A percentile compares a stretch with the other conserved stretches of the same genome.
Evolutionary conservation across 2,888 invertebrate species (phyloP).

Genomic region (Lithophane ornitopus): DNA sequence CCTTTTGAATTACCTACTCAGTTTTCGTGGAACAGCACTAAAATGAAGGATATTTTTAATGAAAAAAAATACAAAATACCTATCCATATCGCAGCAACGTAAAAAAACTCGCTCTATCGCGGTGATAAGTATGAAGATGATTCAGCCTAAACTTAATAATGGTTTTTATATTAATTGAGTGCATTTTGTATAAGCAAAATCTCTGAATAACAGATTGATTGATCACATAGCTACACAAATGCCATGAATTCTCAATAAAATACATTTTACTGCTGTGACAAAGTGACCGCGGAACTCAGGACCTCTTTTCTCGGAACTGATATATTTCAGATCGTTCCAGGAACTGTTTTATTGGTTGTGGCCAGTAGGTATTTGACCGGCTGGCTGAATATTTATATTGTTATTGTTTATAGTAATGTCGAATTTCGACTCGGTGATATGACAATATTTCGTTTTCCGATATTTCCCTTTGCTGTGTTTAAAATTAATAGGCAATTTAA

Average conservation of each 20-base stretch:
- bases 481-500: background rate
- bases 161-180: background rate
- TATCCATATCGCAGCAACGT: background rate
- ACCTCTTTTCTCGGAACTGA: conserved; percentile 1
- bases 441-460: background rate
- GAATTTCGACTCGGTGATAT: background rate
- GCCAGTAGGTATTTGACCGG: background rate
- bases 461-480: background rate
- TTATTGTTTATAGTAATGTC: background rate
- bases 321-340: background rate
- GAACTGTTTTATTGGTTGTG: background rate
- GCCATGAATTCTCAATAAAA: conserved; percentile 3
- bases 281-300: background rate
- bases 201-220: no score
- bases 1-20: no score
- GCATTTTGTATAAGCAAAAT: no score
- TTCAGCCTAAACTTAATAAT: background rate
- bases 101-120: background rate
- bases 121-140: background rate
- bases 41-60: background rate
- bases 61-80: background rate
- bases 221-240: background rate
- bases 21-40: background rate
- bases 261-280: background rate
- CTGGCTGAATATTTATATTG: background rate